A percentile compares a stretch with the other conserved stretches of the same genome.
phyloP scores from a whole-genome alignment of 2,113 vertebrate genomes.

The Pygoscelis adeliae region DNA sequence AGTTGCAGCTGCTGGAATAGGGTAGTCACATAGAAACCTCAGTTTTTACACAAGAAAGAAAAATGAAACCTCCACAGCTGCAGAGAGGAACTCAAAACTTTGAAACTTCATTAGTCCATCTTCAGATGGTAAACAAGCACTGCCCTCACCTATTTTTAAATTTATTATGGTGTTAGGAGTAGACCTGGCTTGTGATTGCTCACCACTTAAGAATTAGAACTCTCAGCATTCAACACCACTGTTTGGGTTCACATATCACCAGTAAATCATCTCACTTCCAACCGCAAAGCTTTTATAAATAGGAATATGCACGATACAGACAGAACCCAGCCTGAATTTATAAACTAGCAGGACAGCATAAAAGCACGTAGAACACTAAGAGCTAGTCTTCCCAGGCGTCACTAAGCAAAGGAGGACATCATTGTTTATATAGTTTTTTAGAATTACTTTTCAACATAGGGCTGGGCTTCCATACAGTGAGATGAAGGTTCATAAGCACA shows the following conservation, averaged over 20 bases:
- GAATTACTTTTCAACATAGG: not conserved
- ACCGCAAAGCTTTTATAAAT: not conserved
- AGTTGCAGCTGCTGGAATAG: not conserved
- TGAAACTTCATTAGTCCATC: not conserved
- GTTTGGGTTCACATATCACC: not conserved
- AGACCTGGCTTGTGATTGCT: not conserved
- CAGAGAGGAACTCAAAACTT: not conserved
- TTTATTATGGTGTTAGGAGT: not conserved
- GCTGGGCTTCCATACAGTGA: accelerated
- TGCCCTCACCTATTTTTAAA: not conserved
- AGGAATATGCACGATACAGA: not conserved
- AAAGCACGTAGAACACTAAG: not conserved
- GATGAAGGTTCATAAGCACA: not conserved
- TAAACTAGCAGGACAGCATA: not conserved
- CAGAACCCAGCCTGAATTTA: not conserved
- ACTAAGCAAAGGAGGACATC: not conserved
- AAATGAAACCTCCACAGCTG: not conserved
- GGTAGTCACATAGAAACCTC: not conserved
- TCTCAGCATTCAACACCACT: not conserved
- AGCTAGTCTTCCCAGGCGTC: not conserved
- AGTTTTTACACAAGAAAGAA: not conserved
- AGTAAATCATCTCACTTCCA: not conserved
- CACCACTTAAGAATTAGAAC: not conserved
- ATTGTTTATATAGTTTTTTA: too few relatives aligned
- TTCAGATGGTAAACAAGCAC: not conserved